Conservation (phyloP, 2,797 vertebrate species). For the Sebastes paucispinis region DNA sequence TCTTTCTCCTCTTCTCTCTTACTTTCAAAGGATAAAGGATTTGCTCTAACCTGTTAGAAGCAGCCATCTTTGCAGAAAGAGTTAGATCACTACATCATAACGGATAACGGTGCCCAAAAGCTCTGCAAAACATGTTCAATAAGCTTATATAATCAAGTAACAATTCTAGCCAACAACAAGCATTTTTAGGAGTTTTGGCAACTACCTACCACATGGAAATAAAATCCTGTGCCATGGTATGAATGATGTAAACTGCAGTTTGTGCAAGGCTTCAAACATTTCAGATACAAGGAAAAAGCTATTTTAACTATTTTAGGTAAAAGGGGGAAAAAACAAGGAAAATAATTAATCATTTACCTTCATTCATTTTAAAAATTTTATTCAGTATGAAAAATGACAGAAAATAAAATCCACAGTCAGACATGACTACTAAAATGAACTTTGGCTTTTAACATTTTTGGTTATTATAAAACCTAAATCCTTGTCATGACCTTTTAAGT, state of each 20-base stretch:
- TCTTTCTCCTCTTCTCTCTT: background rate
- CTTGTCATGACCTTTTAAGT: background rate
- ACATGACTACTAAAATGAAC: background rate
- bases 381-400: background rate
- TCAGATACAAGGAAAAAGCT: background rate
- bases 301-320: background rate
- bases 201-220: background rate
- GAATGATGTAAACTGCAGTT: background rate
- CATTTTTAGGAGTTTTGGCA: background rate
- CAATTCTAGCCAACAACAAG: background rate
- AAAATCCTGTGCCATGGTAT: background rate
- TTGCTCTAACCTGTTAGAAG: background rate
- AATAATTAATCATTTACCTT: background rate
- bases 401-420: background rate
- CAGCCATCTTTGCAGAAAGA: background rate
- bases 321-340: background rate
- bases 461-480: slow-evolving; percentile 14
- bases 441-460: background rate
- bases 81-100: background rate
- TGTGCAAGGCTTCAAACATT: background rate
- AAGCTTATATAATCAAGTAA: background rate
- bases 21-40: background rate
- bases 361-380: background rate
- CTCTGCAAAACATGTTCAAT: background rate
- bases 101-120: background rate